These are phyloP conservation scores for Gopherus flavomarginatus DNA, from an alignment of 2,113 vertebrate species.

Conservation along the genomic window DNA sequence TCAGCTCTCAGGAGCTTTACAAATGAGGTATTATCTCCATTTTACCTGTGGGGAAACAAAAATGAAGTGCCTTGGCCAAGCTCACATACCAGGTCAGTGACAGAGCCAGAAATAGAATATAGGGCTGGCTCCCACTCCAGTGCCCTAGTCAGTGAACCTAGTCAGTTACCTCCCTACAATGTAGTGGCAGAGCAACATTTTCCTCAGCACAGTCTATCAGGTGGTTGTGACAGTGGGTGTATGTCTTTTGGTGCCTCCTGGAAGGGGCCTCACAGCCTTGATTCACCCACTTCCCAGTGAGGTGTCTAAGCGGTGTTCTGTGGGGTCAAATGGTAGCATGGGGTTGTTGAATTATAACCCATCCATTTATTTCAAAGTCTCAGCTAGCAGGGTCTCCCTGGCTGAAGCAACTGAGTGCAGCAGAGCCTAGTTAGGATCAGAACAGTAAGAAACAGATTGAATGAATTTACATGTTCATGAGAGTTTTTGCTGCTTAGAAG, in stretches of 20 bases:
- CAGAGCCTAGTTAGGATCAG: not conserved
- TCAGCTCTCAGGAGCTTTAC: not conserved
- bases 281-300: rapidly evolving
- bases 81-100: not conserved
- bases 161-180: not conserved
- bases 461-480: not conserved
- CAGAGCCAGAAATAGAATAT: not conserved
- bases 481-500: not conserved
- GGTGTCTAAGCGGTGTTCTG: not conserved
- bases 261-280: not conserved
- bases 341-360: not conserved
- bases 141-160: not conserved
- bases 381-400: not conserved
- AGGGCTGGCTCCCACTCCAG: not conserved
- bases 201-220: not conserved
- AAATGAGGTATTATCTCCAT: not conserved
- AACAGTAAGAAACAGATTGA: not conserved
- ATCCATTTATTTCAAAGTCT: not conserved
- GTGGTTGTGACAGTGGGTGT: not conserved
- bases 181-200: not conserved
- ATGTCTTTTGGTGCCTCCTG: rapidly evolving
- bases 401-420: not conserved
- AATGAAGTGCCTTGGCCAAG: not conserved
- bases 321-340: not conserved
- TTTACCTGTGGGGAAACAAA: not conserved